Conservation (phyloP, 2,113 vertebrate species). For the Phalacrocorax aristotelis region DNA sequence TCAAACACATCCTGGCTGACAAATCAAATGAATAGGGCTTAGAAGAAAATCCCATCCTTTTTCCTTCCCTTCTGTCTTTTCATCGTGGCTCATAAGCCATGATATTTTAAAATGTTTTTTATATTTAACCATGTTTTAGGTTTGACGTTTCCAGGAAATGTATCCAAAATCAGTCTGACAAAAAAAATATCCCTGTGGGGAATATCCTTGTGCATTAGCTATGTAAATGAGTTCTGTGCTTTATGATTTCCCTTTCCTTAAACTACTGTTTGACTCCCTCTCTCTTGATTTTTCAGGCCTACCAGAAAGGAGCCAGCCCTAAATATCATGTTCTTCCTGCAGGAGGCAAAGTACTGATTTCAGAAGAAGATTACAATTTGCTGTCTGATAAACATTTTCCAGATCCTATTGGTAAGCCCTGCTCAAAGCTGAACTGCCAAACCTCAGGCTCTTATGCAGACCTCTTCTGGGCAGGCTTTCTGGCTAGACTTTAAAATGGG, state of each 20-base stretch:
- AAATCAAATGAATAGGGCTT: not conserved
- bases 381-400: slow-evolving; percentile 86
- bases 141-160: not conserved
- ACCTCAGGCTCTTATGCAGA: not conserved
- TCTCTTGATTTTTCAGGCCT: slow-evolving; percentile 54
- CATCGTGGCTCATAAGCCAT: not conserved
- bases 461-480: not conserved
- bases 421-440: not conserved
- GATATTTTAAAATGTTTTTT: not conserved
- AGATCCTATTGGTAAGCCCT: slow-evolving; percentile 81
- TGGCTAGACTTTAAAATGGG: not conserved
- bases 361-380: slow-evolving; percentile 84
- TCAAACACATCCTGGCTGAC: not conserved
- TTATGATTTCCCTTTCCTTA: not conserved
- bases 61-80: not conserved
- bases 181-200: not conserved
- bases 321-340: slow-evolving; percentile 82
- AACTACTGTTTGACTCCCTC: not conserved
- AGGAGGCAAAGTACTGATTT: slow-evolving; percentile 83
- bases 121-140: not conserved
- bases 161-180: not conserved
- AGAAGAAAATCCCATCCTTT: not conserved
- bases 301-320: slow-evolving; percentile 81
- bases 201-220: not conserved
- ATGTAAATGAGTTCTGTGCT: not conserved